These are phyloP conservation scores for Trissolcus brochymenae DNA, from an alignment of 2,888 invertebrate genomes.

Conservation along the genomic window DNA sequence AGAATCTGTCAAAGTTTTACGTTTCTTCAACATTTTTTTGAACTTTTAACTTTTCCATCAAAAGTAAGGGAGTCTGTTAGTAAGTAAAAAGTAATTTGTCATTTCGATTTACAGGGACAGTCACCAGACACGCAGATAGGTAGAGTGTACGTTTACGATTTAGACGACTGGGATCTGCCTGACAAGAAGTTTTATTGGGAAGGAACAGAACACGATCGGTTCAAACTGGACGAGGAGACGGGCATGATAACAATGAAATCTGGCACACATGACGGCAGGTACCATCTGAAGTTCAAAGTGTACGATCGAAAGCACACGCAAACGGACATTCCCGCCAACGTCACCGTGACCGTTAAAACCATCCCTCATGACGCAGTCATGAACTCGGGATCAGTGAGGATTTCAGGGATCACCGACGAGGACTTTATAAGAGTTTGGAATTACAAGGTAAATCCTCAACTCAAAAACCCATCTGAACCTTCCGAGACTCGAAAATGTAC, in stretches of 20 bases:
- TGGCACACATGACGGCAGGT: slow-evolving; percentile 91
- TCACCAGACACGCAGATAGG: slow-evolving; percentile 94
- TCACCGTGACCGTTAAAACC: slow-evolving; percentile 94
- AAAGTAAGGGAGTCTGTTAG: not conserved
- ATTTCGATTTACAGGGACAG: slow-evolving; percentile 80
- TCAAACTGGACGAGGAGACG: slow-evolving; percentile 92
- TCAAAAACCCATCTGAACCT: not conserved
- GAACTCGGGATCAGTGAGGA: slow-evolving; percentile 95
- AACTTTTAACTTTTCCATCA: not conserved
- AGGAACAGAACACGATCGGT: slow-evolving; percentile 88
- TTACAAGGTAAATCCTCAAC: slow-evolving; percentile 80
- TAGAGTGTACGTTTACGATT: slow-evolving; percentile 96
- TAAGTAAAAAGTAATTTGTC: slow-evolving; percentile 2
- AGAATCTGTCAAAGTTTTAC: not conserved
- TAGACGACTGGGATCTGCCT: slow-evolving; percentile 98
- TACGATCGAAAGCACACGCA: slow-evolving; percentile 96
- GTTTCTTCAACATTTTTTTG: not conserved
- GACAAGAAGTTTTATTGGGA: slow-evolving; percentile 99
- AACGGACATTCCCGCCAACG: slow-evolving; percentile 96
- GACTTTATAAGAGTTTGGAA: slow-evolving; percentile 97
- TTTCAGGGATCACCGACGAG: slow-evolving; percentile 96
- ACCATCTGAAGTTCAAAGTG: slow-evolving; percentile 89
- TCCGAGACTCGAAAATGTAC: too few relatives aligned
- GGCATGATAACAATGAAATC: slow-evolving; percentile 98
- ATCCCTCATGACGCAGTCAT: slow-evolving; percentile 96